Evolutionary conservation across 92 coral and sea anemone species (phyloP).

Genomic region (Hydrozoanthus gracilis): DNA sequence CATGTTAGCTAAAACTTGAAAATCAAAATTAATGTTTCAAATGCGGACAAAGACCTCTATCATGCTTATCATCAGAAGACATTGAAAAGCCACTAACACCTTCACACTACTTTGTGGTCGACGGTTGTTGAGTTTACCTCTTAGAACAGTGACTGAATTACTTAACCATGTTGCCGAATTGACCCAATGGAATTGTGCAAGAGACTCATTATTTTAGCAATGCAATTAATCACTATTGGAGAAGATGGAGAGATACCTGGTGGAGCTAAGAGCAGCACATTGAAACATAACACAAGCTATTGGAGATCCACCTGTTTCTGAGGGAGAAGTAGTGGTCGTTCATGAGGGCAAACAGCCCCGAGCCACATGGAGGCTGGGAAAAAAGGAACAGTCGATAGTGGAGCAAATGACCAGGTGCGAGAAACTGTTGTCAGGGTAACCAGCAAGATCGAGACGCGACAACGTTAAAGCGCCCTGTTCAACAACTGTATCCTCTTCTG

Average conservation of each 20-base stretch:
- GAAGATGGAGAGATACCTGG: constrained; percentile 67
- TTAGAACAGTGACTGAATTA: constrained; percentile 10
- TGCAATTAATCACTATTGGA: constrained; percentile 64
- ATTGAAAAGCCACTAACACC: constrained; percentile 70
- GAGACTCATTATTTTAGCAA: constrained; percentile 48
- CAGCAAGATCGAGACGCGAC: constrained; percentile 52
- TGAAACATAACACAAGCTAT: background rate
- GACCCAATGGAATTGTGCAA: constrained; percentile 44
- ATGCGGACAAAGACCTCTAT: constrained; percentile 57
- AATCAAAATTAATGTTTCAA: no score
- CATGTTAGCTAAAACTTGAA: no score
- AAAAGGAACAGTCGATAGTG: constrained; percentile 51
- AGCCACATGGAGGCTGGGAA: constrained; percentile 53
- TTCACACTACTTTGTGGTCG: constrained; percentile 68
- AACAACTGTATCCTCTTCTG: constrained; percentile 61
- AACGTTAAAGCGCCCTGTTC: constrained; percentile 67
- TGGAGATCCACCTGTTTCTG: background rate
- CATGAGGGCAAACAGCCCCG: constrained; percentile 31
- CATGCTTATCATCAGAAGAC: constrained; percentile 60
- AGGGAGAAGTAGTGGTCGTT: constrained; percentile 54
- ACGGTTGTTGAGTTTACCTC: constrained; percentile 56
- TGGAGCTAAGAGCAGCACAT: constrained; percentile 59
- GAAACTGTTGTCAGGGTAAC: constrained; percentile 66
- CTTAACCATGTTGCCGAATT: background rate
- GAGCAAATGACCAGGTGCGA: constrained; percentile 54